These are phyloP conservation scores for Desmodus rotundus DNA, from an alignment of 2,113 vertebrate genomes.

Conservation along the genomic window DNA sequence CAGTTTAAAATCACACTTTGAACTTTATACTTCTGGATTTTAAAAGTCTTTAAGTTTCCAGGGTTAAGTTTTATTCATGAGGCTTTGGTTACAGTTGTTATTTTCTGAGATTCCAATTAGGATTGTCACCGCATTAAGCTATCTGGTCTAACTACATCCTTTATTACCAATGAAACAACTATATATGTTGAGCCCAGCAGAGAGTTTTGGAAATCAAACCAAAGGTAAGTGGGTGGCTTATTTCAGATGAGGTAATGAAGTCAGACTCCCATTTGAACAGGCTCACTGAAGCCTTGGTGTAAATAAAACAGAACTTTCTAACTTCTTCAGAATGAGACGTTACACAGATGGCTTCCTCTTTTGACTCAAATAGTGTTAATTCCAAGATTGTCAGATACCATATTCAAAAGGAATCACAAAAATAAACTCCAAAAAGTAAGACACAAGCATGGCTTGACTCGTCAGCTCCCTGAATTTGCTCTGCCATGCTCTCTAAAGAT, in stretches of 20 bases:
- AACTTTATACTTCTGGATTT: neutral
- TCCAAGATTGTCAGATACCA: neutral
- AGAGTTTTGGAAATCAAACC: neutral
- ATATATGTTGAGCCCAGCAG: neutral
- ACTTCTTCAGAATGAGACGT: neutral
- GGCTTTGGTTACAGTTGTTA: neutral
- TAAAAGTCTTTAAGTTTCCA: neutral
- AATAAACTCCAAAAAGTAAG: neutral
- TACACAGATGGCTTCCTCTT: constrained; percentile 24
- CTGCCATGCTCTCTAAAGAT: neutral
- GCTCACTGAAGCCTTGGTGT: neutral
- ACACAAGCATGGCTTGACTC: neutral
- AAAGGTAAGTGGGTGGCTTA: neutral
- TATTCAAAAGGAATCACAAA: constrained; percentile 18
- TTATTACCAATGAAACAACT: neutral
- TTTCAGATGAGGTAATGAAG: constrained; percentile 26
- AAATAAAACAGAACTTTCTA: neutral
- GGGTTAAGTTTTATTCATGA: constrained; percentile 14
- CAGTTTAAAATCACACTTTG: neutral
- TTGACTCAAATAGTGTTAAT: constrained; percentile 24
- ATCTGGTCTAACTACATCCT: neutral
- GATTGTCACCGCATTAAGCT: neutral
- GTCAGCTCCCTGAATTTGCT: neutral
- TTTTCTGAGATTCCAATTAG: neutral
- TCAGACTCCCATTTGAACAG: neutral